A percentile compares a stretch with the other conserved stretches of the same genome.
Conservation (phyloP, 2,888 invertebrate species). For the Asteroscopus sphinx region DNA sequence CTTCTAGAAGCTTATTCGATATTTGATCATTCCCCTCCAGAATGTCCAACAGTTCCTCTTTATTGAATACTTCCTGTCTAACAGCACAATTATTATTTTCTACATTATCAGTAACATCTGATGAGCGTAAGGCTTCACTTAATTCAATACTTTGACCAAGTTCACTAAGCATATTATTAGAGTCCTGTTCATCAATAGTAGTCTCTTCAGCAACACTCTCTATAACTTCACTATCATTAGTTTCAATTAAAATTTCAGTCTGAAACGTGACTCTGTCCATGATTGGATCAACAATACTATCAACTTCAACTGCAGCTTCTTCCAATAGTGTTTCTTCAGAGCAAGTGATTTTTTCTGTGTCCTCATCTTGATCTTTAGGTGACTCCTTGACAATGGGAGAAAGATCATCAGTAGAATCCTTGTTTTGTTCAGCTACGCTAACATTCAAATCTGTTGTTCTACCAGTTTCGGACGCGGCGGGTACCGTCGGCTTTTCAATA, state of each 20-base stretch:
- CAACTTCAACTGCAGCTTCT: constrained; percentile 57
- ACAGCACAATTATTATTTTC: constrained; percentile 80
- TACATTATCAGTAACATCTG: constrained; percentile 73
- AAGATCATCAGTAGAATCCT: constrained; percentile 5
- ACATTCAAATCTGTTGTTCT: constrained; percentile 21
- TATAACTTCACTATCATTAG: constrained; percentile 71
- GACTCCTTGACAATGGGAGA: constrained; percentile 32
- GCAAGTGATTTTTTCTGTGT: constrained; percentile 14
- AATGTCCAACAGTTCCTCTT: constrained; percentile 84
- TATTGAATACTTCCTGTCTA: constrained; percentile 83
- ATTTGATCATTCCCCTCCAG: constrained; percentile 85
- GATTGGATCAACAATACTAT: constrained; percentile 54
- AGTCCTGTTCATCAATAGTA: constrained; percentile 59
- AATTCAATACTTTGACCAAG: constrained; percentile 81
- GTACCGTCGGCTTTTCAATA: constrained; percentile 26
- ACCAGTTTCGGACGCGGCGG: constrained; percentile 23
- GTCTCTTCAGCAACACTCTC: constrained; percentile 57
- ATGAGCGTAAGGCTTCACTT: constrained; percentile 80
- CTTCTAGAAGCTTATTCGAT: constrained; percentile 69
- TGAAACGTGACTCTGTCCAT: constrained; percentile 75
- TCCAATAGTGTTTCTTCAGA: constrained; percentile 29
- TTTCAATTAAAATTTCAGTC: constrained; percentile 83
- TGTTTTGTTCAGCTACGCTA: constrained; percentile 21
- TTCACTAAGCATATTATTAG: constrained; percentile 76
- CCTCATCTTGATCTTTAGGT: constrained; percentile 26